A percentile compares a stretch with the other conserved stretches of the same genome.
Conservation (phyloP, 2,888 invertebrate genomes). For the Dioctria linearis region DNA sequence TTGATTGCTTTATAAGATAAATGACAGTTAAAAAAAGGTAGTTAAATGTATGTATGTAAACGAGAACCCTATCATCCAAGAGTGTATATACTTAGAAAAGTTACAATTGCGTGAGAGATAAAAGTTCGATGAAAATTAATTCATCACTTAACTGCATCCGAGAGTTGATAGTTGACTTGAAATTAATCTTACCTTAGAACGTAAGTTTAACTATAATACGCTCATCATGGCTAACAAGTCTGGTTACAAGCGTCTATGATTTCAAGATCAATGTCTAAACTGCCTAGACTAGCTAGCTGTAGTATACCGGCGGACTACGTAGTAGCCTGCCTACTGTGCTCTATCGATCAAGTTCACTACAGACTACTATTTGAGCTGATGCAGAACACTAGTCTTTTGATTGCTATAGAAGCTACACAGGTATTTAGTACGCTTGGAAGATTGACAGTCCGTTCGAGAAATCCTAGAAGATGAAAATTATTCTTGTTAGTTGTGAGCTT, state of each 20-base stretch:
- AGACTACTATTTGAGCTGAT: not conserved
- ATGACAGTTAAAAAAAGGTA: too few relatives aligned
- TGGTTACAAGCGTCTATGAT: not conserved
- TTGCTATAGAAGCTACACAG: not conserved
- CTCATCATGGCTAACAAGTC: not conserved
- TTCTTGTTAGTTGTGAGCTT: not conserved
- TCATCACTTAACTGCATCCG: too few relatives aligned
- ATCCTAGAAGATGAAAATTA: not conserved
- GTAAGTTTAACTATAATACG: too few relatives aligned
- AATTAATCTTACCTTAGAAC: too few relatives aligned
- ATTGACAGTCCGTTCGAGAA: not conserved
- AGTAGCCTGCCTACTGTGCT: not conserved
- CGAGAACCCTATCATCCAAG: too few relatives aligned
- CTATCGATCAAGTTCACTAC: not conserved
- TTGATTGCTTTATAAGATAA: too few relatives aligned
- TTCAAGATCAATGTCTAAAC: conserved; percentile 1
- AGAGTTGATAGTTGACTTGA: too few relatives aligned
- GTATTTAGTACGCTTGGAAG: not conserved
- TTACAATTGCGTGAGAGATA: too few relatives aligned
- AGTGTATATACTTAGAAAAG: too few relatives aligned
- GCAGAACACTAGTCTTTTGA: conserved; percentile 9
- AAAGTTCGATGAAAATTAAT: too few relatives aligned
- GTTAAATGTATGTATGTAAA: too few relatives aligned
- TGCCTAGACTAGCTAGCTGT: too few relatives aligned
- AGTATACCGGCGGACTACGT: not conserved